Evolutionary conservation across 2,888 invertebrate species (phyloP).

Genomic region (Polymixis lichenea): DNA sequence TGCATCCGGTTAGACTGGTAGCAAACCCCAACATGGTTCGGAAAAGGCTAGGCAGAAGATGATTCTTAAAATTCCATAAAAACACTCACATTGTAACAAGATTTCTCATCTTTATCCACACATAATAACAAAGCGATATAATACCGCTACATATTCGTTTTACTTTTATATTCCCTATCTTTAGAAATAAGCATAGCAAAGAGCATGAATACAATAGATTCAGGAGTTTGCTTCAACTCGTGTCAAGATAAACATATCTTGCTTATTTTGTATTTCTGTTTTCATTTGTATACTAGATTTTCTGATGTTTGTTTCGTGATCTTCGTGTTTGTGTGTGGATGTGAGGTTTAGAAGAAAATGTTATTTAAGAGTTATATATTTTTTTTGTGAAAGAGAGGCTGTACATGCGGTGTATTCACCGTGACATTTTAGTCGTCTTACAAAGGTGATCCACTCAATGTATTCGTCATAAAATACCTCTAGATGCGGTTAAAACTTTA

Average conservation of each 20-base stretch:
- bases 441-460: too few relatives aligned
- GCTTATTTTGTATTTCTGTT: constrained; percentile 53
- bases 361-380: not conserved
- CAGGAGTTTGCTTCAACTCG: constrained; percentile 34
- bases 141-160: constrained; percentile 27
- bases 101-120: constrained; percentile 3
- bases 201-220: constrained; percentile 46
- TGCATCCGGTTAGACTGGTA: too few relatives aligned
- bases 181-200: constrained; percentile 45
- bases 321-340: not conserved
- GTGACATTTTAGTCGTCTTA: too few relatives aligned
- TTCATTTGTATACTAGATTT: constrained; percentile 56
- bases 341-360: constrained; percentile 1
- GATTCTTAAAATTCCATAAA: not conserved
- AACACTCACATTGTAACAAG: not conserved
- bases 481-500: too few relatives aligned
- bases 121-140: constrained; percentile 28
- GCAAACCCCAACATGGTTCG: too few relatives aligned
- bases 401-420: too few relatives aligned
- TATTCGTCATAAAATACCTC: too few relatives aligned
- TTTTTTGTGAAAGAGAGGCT: not conserved
- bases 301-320: constrained; percentile 20
- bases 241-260: constrained; percentile 49
- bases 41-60: too few relatives aligned
- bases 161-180: constrained; percentile 36